Evolutionary conservation across 2,888 invertebrate species (phyloP).

Genomic region (Cheilosia vulpina): DNA sequence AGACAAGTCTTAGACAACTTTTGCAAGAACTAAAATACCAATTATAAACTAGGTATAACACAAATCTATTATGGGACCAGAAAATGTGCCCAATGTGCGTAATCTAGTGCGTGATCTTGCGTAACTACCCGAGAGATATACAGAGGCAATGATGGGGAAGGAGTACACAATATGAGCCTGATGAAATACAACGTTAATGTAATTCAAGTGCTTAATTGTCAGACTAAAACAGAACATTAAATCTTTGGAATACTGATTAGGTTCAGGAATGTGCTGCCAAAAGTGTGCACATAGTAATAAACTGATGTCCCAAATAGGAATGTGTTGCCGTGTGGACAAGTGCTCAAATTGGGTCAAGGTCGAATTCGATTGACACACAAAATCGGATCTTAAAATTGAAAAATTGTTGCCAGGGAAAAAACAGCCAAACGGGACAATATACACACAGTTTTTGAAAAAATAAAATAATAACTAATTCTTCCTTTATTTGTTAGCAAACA

Average conservation of each 20-base stretch:
- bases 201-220: background rate
- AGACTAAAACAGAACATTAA: background rate
- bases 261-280: background rate
- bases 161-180: conserved; percentile 4
- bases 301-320: background rate
- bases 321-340: background rate
- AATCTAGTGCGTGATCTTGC: conserved; percentile 23
- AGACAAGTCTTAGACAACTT: conserved; percentile 31
- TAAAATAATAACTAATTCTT: too few species aligned
- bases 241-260: background rate
- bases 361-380: conserved; percentile 20
- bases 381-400: background rate
- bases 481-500: too few species aligned
- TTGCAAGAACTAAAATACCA: background rate
- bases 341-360: conserved; percentile 35
- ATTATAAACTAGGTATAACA: background rate
- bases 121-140: conserved; percentile 25
- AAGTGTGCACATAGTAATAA: background rate
- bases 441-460: too few species aligned
- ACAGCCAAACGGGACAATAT: too few species aligned
- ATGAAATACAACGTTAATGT: conserved; percentile 2
- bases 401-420: too few species aligned
- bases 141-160: conserved; percentile 6
- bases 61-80: background rate
- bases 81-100: background rate